Conservation (phyloP, 2,113 vertebrate genomes). For the Balaeniceps rex region DNA sequence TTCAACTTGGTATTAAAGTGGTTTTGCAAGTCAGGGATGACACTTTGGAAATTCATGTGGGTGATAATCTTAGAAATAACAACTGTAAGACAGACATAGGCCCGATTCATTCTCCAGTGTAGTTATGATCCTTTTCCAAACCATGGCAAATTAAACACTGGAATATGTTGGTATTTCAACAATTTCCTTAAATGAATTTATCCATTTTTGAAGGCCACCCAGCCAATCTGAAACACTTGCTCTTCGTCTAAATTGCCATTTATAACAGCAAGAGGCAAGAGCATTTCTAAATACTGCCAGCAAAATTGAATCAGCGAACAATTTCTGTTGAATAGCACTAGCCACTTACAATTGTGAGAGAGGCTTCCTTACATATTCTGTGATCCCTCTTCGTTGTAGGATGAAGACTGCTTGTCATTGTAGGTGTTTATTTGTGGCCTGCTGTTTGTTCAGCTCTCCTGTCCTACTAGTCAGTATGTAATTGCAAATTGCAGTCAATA, state of each 20-base stretch:
- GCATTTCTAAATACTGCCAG: background rate
- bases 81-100: background rate
- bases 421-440: background rate
- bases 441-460: background rate
- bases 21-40: background rate
- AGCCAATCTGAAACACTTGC: background rate
- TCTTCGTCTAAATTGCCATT: background rate
- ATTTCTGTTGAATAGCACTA: background rate
- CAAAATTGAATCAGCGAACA: background rate
- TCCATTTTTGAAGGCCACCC: background rate
- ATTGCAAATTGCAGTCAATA: background rate
- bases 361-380: background rate
- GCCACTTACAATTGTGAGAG: background rate
- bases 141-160: background rate
- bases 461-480: background rate
- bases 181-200: background rate
- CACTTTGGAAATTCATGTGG: background rate
- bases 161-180: background rate
- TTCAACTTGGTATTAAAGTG: background rate
- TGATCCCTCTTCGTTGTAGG: background rate
- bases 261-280: background rate
- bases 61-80: background rate
- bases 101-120: background rate
- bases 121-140: background rate
- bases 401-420: background rate